Evolutionary conservation across 2,797 vertebrate genomes (phyloP).

Genomic region (Leptoclinus maculatus): DNA sequence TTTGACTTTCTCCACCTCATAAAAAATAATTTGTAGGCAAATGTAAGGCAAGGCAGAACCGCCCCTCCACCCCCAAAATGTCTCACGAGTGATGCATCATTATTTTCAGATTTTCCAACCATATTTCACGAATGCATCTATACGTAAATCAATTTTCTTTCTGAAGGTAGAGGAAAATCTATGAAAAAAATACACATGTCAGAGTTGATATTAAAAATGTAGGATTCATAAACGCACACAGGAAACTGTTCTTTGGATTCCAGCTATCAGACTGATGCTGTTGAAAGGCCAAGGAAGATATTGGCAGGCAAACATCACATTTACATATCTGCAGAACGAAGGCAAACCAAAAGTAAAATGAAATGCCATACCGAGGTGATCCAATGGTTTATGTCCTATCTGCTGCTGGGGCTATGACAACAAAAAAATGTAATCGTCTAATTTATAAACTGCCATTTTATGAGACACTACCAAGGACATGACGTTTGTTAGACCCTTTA

Average conservation of each 20-base stretch:
- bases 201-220: conserved; percentile 45
- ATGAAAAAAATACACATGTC: conserved; percentile 24
- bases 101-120: conserved; percentile 32
- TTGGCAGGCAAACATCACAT: not conserved
- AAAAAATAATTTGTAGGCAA: conserved; percentile 39
- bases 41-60: not conserved
- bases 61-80: not conserved
- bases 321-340: not conserved
- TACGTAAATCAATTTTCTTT: conserved; percentile 48
- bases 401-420: not conserved
- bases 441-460: conserved; percentile 17
- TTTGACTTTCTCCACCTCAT: conserved; percentile 33
- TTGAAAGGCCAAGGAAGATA: conserved; percentile 6
- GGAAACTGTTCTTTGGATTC: conserved; percentile 4
- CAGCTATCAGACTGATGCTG: conserved; percentile 14
- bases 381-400: not conserved
- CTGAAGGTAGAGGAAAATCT: conserved; percentile 19
- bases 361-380: not conserved
- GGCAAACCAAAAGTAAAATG: not conserved
- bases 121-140: conserved; percentile 47
- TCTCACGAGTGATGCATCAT: conserved; percentile 14
- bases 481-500: not conserved
- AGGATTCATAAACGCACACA: conserved; percentile 6
- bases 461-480: not conserved
- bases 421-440: not conserved